Evolutionary conservation across 2,113 vertebrate genomes (phyloP), one percentile per base, ranked within the genome.

Genomic region (Psittacara wagleri): DNA sequence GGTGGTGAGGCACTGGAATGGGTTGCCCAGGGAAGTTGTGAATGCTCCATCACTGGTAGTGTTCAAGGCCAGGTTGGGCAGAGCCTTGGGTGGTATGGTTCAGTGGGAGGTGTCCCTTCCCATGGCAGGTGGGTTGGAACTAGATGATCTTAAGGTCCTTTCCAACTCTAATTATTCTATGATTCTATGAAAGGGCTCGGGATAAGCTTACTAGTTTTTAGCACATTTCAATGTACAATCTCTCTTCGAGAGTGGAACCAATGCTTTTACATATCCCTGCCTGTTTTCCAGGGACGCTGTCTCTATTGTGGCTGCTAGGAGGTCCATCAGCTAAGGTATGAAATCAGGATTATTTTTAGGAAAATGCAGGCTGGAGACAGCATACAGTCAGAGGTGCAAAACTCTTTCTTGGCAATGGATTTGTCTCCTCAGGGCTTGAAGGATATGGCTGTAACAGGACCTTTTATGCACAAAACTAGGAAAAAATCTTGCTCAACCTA

Each of bases 331-430:
- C 86, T 95, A 94, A 86, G 84, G 86, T 94, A 95, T 91, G 91
- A 96, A 96, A 96, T 93, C 76, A 88, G 66, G 62, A 90, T 75
- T 95, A 94, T 93, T 96, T 97, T 96, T 87, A 95, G 92, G 90
- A 91, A 86, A 91, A 92, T 57, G 84, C 55, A 84, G 67, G 67
- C 83, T 86, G 68, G 43, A 97, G 72, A 86, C 68, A 92, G 80
- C 82, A 76, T 39, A 72, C 7, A 0, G 63, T 61, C 77, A 75
- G 88, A 84, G 52, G 91, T 54, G 73, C 55, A 83, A 87, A 90
- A 94, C 80, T 77, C 72, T 78, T 90, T 93, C 96, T 84, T 92
- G 92, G 94, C 95, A 84, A n/a, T 72, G 52, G 66, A 86, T 82
- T 88, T 78, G 73, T 83, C 90, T 92, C 74, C 77, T 62, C 24